Evolutionary conservation across 2,888 invertebrate genomes (phyloP), one percentile per base, ranked within the genome.

Genomic region (Tiliacea citrago): DNA sequence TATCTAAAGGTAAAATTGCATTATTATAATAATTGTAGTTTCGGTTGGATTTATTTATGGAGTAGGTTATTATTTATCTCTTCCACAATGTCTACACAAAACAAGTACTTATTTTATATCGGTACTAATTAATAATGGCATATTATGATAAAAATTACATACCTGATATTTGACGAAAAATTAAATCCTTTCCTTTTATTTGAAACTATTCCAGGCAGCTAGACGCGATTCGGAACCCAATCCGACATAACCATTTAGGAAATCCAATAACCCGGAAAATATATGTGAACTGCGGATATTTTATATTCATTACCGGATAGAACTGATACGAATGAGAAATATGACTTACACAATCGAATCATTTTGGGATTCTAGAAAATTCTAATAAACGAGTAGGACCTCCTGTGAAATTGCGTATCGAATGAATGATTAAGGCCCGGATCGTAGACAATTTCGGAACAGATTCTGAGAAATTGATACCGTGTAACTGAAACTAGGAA

Each of bases 181-280:
- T 63, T 13, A 12, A 73, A 12, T 18, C 29, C 21, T 62, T 57
- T 55, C 3, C 42, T 60, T 47, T 16, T 29, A 55, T 49, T 67
- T 13, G 42, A 79, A 81, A 69, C 61, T 55, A 70, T 81, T 69
- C 24, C 24, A n/a, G 35, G 60, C 13, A 58, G 35, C 39, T 49
- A 67, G 21, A 62, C 29, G 49, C 51, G 51, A 58, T 53, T 49
- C 51, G 58, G 51, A 68, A 73, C 68, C 51, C 67, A 71, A 65
- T 70, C 51, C 57, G n/a, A 75, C 35, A 81, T 62, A 68, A 57
- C 61, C 69, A 71, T 80, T 73, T 68, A 72, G 42, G 29, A 70
- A 75, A 80, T 70, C 71, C 73, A 73, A 77, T 85, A 75, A 75
- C 67, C 70, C 58, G 70, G 58, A 73, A 74, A 71, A 79, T 83